Conservation (phyloP, 1,140 invertebrate genomes). For the Lepidotrigona ventralis region DNA sequence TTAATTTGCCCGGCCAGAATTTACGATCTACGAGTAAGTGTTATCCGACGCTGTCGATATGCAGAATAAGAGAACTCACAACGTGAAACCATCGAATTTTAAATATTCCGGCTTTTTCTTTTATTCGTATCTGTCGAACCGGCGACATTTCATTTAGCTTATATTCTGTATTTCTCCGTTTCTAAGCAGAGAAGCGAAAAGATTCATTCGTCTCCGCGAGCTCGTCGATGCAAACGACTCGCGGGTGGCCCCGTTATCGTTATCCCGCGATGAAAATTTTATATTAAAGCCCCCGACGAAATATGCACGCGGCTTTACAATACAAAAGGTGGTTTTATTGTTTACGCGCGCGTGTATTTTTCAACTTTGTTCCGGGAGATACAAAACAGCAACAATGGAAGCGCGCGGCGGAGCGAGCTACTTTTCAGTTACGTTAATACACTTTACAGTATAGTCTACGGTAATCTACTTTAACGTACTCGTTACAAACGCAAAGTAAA, state of each 20-base stretch:
- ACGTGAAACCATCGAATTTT: too few relatives aligned
- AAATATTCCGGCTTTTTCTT: too few relatives aligned
- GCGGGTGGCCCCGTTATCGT: too few relatives aligned
- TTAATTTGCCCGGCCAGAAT: constrained; percentile 35
- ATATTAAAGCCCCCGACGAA: background rate
- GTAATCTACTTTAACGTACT: background rate
- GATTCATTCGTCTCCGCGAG: too few relatives aligned
- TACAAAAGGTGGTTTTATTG: background rate
- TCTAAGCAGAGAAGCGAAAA: too few relatives aligned
- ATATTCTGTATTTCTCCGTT: too few relatives aligned
- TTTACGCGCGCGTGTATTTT: background rate
- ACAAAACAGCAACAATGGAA: background rate
- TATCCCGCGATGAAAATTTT: background rate
- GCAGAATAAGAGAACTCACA: too few relatives aligned
- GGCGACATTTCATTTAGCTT: too few relatives aligned
- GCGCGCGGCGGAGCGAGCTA: background rate
- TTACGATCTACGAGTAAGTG: constrained; percentile 9
- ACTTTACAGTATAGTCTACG: background rate
- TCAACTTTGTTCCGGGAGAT: background rate
- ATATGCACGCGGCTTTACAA: background rate
- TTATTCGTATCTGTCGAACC: too few relatives aligned
- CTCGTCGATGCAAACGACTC: too few relatives aligned
- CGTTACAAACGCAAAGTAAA: background rate
- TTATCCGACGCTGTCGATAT: background rate
- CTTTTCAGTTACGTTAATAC: background rate